phyloP scores from a whole-genome alignment of 2,888 invertebrate species.

The Hetaerina titia region DNA sequence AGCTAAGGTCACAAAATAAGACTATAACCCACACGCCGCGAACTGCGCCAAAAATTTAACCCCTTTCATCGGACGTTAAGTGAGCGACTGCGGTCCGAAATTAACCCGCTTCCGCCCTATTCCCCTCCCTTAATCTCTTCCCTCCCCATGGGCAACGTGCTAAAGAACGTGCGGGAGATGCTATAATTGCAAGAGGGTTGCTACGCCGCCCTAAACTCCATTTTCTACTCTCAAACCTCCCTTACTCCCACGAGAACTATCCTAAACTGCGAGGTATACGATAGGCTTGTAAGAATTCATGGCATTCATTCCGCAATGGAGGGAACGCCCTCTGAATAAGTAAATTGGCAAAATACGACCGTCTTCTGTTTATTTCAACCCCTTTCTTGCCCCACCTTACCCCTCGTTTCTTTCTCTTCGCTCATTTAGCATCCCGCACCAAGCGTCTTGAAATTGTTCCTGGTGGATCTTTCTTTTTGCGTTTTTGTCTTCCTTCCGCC shows the following conservation, averaged over 20 bases:
- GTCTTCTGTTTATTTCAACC: neutral
- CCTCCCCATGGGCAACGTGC: neutral
- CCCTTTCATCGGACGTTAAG: neutral
- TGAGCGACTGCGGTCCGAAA: neutral
- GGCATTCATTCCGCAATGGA: neutral
- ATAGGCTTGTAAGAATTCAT: neutral
- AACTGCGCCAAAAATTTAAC: neutral
- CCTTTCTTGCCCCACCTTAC: neutral
- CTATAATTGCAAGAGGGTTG: slow-evolving; percentile 1
- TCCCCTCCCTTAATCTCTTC: neutral
- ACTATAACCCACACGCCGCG: neutral
- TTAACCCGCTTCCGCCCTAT: neutral
- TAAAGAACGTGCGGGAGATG: neutral
- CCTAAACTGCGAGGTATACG: slow-evolving; percentile 21
- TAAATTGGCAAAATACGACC: neutral
- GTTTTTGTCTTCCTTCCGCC: neutral
- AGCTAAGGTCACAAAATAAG: neutral
- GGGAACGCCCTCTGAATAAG: neutral
- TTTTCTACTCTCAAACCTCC: neutral
- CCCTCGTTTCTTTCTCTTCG: neutral
- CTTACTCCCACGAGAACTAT: neutral
- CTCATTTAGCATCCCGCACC: neutral
- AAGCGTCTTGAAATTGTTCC: neutral
- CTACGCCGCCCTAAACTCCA: neutral
- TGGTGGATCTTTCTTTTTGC: neutral